Percentiles rank a stretch among this genome's conserved stretches.
phyloP scores from a whole-genome alignment of 2,888 invertebrate species.

The Drosophila lutescens region DNA sequence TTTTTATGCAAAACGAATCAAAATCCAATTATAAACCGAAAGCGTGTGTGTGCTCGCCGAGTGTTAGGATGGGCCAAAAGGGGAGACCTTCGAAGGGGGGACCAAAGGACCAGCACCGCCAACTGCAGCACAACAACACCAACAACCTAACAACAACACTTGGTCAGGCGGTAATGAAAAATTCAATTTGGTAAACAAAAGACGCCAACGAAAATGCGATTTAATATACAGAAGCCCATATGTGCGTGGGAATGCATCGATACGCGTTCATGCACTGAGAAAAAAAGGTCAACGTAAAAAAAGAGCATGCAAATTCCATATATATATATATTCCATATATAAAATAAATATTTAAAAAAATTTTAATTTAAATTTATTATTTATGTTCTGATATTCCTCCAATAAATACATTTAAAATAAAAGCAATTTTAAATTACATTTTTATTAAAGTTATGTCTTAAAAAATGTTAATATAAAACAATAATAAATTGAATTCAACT shows the following conservation, averaged over 20 bases:
- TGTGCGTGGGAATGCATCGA: conserved; percentile 19
- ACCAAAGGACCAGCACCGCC: neutral
- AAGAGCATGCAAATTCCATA: too few relatives aligned
- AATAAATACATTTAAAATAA: too few relatives aligned
- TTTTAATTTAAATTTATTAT: neutral
- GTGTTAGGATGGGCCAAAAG: conserved; percentile 1
- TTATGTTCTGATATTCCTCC: too few relatives aligned
- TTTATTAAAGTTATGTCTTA: too few relatives aligned
- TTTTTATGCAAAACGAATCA: conserved; percentile 55
- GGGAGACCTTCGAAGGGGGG: neutral
- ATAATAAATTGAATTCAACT: too few relatives aligned
- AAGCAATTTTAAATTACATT: too few relatives aligned
- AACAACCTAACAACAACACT: conserved; percentile 8
- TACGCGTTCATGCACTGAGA: neutral
- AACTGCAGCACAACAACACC: conserved; percentile 6
- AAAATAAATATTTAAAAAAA: too few relatives aligned
- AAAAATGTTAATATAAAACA: too few relatives aligned
- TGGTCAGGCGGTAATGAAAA: conserved; percentile 43
- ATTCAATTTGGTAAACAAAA: conserved; percentile 55
- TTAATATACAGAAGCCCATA: conserved; percentile 25
- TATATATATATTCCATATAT: too few relatives aligned
- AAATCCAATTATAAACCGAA: conserved; percentile 53
- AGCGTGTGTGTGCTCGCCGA: conserved; percentile 16
- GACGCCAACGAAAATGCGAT: conserved; percentile 34
- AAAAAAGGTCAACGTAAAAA: neutral